Evolutionary conservation across 1,140 invertebrate genomes (phyloP).

Genomic region (Himalopsyche phryganea): DNA sequence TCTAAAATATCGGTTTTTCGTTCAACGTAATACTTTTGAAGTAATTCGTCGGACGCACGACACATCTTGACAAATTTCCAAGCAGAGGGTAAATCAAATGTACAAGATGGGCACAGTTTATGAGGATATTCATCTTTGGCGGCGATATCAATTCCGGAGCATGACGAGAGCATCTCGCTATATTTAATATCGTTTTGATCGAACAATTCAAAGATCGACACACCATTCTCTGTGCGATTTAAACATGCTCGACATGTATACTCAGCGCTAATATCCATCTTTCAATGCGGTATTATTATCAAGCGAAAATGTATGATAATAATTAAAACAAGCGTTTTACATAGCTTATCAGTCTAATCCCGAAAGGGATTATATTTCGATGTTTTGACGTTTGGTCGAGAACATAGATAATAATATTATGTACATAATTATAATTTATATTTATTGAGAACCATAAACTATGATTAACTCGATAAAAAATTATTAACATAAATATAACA

Average conservation of each 20-base stretch:
- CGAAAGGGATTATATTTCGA: too few species aligned
- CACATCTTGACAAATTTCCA: conserved; percentile 19
- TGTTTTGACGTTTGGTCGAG: too few species aligned
- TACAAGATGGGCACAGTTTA: conserved; percentile 7
- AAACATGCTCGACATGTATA: conserved; percentile 12
- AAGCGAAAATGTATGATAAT: too few species aligned
- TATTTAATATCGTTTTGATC: conserved; percentile 1
- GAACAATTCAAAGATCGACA: conserved; percentile 7
- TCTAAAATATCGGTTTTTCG: too few species aligned
- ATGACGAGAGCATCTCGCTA: conserved; percentile 3
- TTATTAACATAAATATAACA: too few species aligned
- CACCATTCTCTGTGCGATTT: not conserved
- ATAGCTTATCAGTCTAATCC: too few species aligned
- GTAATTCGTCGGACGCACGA: not conserved
- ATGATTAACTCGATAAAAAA: too few species aligned
- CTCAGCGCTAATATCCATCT: not conserved
- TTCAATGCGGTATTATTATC: too few species aligned
- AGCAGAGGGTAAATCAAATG: not conserved
- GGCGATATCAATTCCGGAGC: not conserved
- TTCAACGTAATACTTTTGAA: not conserved
- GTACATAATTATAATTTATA: too few species aligned
- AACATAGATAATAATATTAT: too few species aligned
- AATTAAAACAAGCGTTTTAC: too few species aligned
- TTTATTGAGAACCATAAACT: too few species aligned
- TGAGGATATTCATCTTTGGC: conserved; percentile 9